Conservation (phyloP, 2,797 vertebrate species). For the Hydrophis major region DNA sequence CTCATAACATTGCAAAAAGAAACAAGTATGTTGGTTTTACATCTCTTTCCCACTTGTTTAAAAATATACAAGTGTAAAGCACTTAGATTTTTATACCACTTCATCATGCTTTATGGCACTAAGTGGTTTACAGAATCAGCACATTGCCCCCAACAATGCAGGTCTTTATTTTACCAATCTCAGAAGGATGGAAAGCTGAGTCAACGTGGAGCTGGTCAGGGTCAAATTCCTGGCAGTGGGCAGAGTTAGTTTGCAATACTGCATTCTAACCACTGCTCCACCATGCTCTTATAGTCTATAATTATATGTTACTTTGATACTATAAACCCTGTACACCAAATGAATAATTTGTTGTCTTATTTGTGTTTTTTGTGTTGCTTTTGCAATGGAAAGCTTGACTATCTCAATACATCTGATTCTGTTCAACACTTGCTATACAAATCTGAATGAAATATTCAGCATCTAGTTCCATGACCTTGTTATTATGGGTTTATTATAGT, state of each 20-base stretch:
- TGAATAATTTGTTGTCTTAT: neutral
- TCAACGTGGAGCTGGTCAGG: too few species aligned
- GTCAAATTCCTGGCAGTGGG: too few species aligned
- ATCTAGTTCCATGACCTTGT: conserved; percentile 7
- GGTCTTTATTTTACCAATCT: too few species aligned
- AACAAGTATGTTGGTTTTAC: neutral
- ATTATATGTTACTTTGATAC: neutral
- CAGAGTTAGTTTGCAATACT: too few species aligned
- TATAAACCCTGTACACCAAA: neutral
- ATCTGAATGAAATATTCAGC: conserved; percentile 4
- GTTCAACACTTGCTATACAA: neutral
- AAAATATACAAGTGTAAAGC: neutral
- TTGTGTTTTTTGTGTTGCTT: too few species aligned
- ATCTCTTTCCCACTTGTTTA: neutral
- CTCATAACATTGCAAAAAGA: neutral
- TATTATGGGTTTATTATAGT: conserved; percentile 20
- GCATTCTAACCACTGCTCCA: too few species aligned
- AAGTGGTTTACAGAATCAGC: neutral
- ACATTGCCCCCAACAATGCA: too few species aligned
- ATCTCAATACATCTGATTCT: neutral
- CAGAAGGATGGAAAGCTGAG: too few species aligned
- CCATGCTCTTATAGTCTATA: too few species aligned
- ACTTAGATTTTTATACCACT: too few species aligned
- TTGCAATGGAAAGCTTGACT: conserved; percentile 6
- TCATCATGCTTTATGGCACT: too few species aligned